phyloP scores from a whole-genome alignment of 1,140 invertebrate species.

The Propsilocerus akamusi region DNA sequence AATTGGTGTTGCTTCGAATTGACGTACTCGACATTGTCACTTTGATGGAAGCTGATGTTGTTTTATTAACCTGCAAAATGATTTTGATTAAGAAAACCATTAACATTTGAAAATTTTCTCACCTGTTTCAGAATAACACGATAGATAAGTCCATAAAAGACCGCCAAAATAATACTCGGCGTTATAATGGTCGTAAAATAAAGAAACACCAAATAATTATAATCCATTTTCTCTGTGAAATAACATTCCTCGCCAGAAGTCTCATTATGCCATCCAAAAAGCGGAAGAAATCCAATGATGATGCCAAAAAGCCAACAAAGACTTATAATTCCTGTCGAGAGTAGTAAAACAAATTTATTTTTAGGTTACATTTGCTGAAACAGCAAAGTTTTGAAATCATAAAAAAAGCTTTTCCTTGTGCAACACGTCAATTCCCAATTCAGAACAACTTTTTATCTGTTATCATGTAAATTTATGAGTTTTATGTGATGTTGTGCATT shows the following conservation, averaged over 20 bases:
- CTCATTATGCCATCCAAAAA: slow-evolving; percentile 67
- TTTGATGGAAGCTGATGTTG: slow-evolving; percentile 15
- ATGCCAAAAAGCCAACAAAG: slow-evolving; percentile 67
- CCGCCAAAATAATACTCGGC: slow-evolving; percentile 60
- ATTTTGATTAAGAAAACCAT: background rate
- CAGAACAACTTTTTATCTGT: too few species aligned
- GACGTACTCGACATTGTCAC: background rate
- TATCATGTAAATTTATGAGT: too few species aligned
- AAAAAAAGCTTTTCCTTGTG: too few species aligned
- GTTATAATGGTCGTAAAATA: slow-evolving; percentile 79
- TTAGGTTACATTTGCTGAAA: too few species aligned
- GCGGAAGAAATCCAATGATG: slow-evolving; percentile 59
- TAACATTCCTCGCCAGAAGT: slow-evolving; percentile 40
- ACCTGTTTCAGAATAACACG: slow-evolving; percentile 76
- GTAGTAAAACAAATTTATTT: slow-evolving; percentile 10
- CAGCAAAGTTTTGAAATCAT: too few species aligned
- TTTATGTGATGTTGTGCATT: too few species aligned
- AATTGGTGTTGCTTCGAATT: slow-evolving; percentile 6
- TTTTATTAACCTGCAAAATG: slow-evolving; percentile 20
- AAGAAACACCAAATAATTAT: slow-evolving; percentile 70
- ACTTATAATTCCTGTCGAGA: slow-evolving; percentile 58
- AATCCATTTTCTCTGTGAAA: slow-evolving; percentile 74
- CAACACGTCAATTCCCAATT: too few species aligned
- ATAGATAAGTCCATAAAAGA: slow-evolving; percentile 78
- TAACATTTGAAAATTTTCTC: slow-evolving; percentile 10